Evolutionary conservation across 2,113 vertebrate genomes (phyloP).

Genomic region (Lagenorhynchus albirostris): DNA sequence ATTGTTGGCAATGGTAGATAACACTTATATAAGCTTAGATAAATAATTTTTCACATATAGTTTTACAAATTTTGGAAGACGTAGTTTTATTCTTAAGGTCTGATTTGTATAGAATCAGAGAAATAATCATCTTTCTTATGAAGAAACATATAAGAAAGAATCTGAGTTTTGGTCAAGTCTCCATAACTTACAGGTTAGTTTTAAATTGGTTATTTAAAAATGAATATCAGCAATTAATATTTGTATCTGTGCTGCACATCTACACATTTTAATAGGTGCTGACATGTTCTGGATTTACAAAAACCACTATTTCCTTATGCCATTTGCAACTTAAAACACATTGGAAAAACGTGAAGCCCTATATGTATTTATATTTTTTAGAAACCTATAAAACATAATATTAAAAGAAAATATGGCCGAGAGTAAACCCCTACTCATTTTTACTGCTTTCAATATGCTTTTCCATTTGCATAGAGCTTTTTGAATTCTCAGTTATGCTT

Average conservation of each 20-base stretch:
- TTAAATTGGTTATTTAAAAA: slow-evolving; percentile 6
- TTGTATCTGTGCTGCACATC: neutral
- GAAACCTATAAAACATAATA: neutral
- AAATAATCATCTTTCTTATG: neutral
- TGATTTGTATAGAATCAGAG: neutral
- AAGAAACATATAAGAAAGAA: neutral
- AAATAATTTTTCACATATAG: neutral
- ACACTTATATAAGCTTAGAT: neutral
- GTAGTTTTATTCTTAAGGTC: neutral
- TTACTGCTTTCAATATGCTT: neutral
- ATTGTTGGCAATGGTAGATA: neutral
- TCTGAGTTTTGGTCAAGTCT: neutral
- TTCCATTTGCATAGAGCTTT: neutral
- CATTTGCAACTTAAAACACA: neutral
- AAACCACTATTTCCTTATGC: neutral
- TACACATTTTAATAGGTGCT: neutral
- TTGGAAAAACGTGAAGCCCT: neutral
- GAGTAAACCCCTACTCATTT: neutral
- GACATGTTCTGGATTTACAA: neutral
- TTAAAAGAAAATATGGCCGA: neutral
- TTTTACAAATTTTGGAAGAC: neutral
- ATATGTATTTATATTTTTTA: neutral
- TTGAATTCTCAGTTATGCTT: neutral
- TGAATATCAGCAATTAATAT: neutral
- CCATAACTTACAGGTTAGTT: neutral